phyloP scores from a whole-genome alignment of 1,140 invertebrate genomes.

The Aphelenchoides besseyi region DNA sequence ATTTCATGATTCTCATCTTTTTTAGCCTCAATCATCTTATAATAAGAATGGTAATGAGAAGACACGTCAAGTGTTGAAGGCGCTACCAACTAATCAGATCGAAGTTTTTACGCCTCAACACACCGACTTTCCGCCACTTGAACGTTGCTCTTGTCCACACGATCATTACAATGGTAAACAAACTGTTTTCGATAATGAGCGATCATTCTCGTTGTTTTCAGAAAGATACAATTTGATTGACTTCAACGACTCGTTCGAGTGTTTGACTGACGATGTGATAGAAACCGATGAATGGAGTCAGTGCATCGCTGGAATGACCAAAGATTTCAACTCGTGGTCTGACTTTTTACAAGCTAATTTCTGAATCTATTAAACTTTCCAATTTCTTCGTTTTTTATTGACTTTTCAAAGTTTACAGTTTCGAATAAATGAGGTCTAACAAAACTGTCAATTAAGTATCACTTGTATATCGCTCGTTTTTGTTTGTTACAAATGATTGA shows the following conservation, averaged over 20 bases:
- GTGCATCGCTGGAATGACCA: background rate
- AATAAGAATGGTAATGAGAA: no score
- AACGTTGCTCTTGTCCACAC: background rate
- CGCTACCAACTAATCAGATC: no score
- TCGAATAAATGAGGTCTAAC: slow-evolving; percentile 6
- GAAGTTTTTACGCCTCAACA: no score
- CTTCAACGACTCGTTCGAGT: background rate
- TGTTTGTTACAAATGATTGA: background rate
- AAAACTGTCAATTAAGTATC: no score
- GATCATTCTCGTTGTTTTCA: background rate
- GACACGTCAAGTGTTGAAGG: no score
- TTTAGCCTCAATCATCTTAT: no score
- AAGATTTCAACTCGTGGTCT: background rate
- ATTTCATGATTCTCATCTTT: no score
- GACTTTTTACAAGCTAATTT: background rate
- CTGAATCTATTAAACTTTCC: background rate
- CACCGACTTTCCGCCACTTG: no score
- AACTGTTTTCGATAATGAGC: no score
- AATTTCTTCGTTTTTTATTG: background rate
- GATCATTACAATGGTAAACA: background rate
- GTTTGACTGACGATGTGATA: background rate
- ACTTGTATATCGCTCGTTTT: background rate
- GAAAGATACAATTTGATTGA: background rate
- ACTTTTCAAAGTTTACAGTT: background rate
- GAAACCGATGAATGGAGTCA: background rate